phyloP scores from a whole-genome alignment of 2,888 invertebrate genomes.

The Artemia sp. region DNA sequence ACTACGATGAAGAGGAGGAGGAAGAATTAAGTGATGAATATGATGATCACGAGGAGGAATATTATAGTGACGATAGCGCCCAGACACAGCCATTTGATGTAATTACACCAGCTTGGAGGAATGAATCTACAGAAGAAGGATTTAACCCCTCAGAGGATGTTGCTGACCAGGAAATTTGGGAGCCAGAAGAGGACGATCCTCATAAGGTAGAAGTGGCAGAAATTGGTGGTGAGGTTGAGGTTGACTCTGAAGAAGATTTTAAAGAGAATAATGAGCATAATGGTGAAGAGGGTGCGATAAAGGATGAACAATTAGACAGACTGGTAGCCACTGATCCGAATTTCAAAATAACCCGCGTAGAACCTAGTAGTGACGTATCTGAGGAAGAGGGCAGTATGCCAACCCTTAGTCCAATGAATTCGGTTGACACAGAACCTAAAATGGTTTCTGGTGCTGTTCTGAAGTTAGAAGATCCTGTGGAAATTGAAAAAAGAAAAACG shows the following conservation, averaged over 20 bases:
- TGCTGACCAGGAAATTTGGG: not conserved
- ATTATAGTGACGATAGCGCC: not conserved
- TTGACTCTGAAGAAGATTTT: not conserved
- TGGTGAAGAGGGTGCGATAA: not conserved
- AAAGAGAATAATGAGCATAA: not conserved
- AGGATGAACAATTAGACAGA: not conserved
- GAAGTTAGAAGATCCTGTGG: not conserved
- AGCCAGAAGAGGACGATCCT: not conserved
- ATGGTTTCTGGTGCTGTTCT: not conserved
- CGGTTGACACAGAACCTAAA: not conserved
- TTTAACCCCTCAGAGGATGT: not conserved
- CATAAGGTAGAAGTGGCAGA: slow-evolving; percentile 1
- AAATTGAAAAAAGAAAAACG: not conserved
- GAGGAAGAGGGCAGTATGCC: not conserved
- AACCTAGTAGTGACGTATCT: not conserved
- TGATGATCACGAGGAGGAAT: not conserved
- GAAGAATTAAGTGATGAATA: not conserved
- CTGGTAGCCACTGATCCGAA: not conserved
- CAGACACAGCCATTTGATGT: slow-evolving; percentile 8
- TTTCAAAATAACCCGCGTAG: not conserved
- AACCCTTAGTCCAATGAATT: too few species aligned
- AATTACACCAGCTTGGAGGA: slow-evolving; percentile 4
- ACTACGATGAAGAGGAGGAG: not conserved
- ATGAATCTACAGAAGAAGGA: not conserved
- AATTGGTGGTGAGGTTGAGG: slow-evolving; percentile 7